A percentile compares a stretch with the other conserved stretches of the same genome.
Evolutionary conservation across 1,140 invertebrate species (phyloP).

Genomic region (Ceratina australensis): DNA sequence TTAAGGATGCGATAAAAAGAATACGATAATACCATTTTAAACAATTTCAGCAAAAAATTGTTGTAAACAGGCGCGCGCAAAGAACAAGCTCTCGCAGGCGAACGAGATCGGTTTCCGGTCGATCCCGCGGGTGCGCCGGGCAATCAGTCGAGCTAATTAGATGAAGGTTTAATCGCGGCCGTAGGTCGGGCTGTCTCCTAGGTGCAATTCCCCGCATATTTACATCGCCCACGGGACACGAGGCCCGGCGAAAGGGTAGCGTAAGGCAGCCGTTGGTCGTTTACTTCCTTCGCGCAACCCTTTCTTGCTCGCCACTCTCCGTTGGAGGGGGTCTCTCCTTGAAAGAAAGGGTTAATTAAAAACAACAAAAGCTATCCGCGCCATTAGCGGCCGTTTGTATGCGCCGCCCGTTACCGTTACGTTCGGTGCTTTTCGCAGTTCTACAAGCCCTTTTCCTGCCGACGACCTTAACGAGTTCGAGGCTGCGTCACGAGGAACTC

Average conservation of each 20-base stretch:
- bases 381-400: conserved; percentile 80
- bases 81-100: neutral
- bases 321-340: conserved; percentile 69
- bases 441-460: conserved; percentile 32
- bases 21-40: conserved; percentile 36
- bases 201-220: conserved; percentile 78
- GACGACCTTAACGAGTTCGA: conserved; percentile 67
- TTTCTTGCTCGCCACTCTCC: conserved; percentile 33
- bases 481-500: conserved; percentile 22
- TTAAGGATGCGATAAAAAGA: conserved; percentile 16
- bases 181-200: conserved; percentile 72
- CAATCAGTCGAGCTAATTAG: conserved; percentile 75
- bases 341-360: conserved; percentile 81
- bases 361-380: conserved; percentile 79
- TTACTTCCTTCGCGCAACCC: conserved; percentile 23
- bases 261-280: conserved; percentile 26
- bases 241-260: conserved; percentile 1
- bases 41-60: neutral
- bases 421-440: conserved; percentile 60
- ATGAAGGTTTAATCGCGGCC: conserved; percentile 76
- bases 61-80: neutral
- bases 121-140: conserved; percentile 54
- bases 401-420: conserved; percentile 75
- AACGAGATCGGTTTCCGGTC: conserved; percentile 48
- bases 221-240: conserved; percentile 77